Evolutionary conservation across 2,797 vertebrate species (phyloP), one percentile per base, ranked within the genome.

Genomic region (Siniperca undulata): DNA sequence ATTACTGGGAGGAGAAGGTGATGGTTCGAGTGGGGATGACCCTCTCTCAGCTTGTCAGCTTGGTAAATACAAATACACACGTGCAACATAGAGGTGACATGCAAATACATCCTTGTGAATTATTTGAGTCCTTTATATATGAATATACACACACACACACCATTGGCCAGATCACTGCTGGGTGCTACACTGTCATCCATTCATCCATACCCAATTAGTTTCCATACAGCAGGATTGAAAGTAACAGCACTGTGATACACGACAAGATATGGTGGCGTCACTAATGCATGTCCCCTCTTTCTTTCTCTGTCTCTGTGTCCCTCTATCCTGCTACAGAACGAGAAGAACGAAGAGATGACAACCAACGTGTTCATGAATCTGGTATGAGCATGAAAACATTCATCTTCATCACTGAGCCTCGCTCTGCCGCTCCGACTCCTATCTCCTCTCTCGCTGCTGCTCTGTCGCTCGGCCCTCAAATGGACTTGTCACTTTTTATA

Each of bases 321-420:
- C 50, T 83, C 38, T 74, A 1, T 80, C 55, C 38, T 7, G 3
- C 81, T 61, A 24, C 90, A 96, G 96, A 94, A 96, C 0, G 94
- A 96, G 88, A 96, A 96, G 90, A 96, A 96, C 34, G 94, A 88
- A 27, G 94, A 96, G 86, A 96, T 96, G 96, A 96, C 95, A 53
- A 96, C 96, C 88, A 96, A 96, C 67, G 96, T 96, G 70, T 96
- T 95, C 91, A 96, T 96, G 96, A 96, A 96, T 92, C 89, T 96
- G 96, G 96, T 96, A 93, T n/a, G 87, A 82, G 61, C 55, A 30
- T 13, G 24, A 68, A 71, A 82, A 44, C 73, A 80, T 88, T 89
- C 61, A 72, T 89, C 90, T 88, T 93, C 82, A 81, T 88, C 85
- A 65, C 22, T 0, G 5, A 66, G 48, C 53, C 60, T 58, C 61